Base-by-base conservation (phyloP, 1,140 invertebrate species). In the Maniola jurtina region DNA sequence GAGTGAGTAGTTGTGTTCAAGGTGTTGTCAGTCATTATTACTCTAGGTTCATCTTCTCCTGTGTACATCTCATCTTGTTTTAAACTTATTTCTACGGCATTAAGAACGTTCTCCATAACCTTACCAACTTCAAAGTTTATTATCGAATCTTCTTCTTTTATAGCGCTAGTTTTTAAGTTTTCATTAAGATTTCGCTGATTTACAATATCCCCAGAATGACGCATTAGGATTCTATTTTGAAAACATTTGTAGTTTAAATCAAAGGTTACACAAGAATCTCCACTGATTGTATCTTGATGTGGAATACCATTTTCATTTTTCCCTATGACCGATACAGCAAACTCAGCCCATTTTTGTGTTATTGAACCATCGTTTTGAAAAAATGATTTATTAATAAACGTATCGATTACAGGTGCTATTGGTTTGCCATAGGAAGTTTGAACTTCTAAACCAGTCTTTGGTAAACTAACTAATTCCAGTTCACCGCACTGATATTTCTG, bases 401-500 rank as follows among this genome's bases (percentile, higher is more conserved):
- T 77, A n/a, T 71, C 70, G 34, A 90, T 71, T 33, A 67, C 58
- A 8, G 80, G 58, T 45, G 85, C 80, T 63, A 89, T 64, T 3
- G 76, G 42, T 64, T 70, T 76, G 8, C 81, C 83, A 68, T 81
- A 83, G 13, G 68, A 66, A 11, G 87, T 79, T 63, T 71, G 56
- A 9, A 90, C 72, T 61, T 84, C 79, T 42, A 90, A 70, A 47
- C 75, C 77, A 33, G 79, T 72, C 59, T 77, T 81, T 10, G 88
- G 88, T 55, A 90, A 72, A 45, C 77, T 73, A 14, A 84, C 71
- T 61, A 88, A 45, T 70, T 81, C 72, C 15, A 71, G 76, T 50
- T 76, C 71, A 36, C 86, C 86, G 61, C 86, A 76, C 34, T 85
- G 75, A 76, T 81, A 77, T 72, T 83, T 86, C 75, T 89, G 88